Percentiles rank a stretch among this genome's conserved stretches.
phyloP scores from a whole-genome alignment of 2,888 invertebrate species.

The Mesodorylaimus sp. region DNA sequence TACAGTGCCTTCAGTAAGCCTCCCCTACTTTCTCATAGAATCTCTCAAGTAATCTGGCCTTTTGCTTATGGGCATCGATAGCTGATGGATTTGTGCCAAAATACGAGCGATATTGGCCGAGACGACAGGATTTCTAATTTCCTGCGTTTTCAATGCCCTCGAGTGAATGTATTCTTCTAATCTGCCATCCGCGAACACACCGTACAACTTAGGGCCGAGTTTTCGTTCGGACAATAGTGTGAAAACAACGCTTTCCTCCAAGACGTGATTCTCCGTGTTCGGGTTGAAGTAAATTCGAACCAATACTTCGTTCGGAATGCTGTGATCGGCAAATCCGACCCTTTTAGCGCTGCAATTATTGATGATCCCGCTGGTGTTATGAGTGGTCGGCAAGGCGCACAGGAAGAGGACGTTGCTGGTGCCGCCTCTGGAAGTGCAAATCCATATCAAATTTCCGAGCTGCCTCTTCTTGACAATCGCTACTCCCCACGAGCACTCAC shows the following conservation, averaged over 20 bases:
- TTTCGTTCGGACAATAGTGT: conserved; percentile 78
- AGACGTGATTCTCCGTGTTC: conserved; percentile 55
- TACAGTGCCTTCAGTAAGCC: conserved; percentile 1
- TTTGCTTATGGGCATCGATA: conserved; percentile 77
- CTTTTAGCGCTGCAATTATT: neutral
- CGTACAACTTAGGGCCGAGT: conserved; percentile 78
- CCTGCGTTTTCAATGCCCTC: conserved; percentile 41
- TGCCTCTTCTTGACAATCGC: too few species aligned
- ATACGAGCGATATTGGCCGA: conserved; percentile 70
- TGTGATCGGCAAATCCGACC: too few species aligned
- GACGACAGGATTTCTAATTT: conserved; percentile 57
- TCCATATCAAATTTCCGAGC: too few species aligned
- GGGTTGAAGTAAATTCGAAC: conserved; percentile 85
- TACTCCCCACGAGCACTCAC: too few species aligned
- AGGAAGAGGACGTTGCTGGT: conserved; percentile 87
- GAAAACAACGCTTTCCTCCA: conserved; percentile 88
- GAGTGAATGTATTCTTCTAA: conserved; percentile 89
- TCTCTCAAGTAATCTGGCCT: conserved; percentile 88
- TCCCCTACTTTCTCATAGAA: conserved; percentile 43
- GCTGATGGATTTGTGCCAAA: conserved; percentile 73
- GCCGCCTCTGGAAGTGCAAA: conserved; percentile 55
- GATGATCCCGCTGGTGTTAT: conserved; percentile 32
- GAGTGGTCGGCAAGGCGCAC: conserved; percentile 55
- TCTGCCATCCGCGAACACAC: conserved; percentile 84
- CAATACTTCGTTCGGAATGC: conserved; percentile 49